A percentile compares a stretch with the other conserved stretches of the same genome.
Evolutionary conservation across 2,797 vertebrate genomes (phyloP).

Genomic region (Danio aesculapii): DNA sequence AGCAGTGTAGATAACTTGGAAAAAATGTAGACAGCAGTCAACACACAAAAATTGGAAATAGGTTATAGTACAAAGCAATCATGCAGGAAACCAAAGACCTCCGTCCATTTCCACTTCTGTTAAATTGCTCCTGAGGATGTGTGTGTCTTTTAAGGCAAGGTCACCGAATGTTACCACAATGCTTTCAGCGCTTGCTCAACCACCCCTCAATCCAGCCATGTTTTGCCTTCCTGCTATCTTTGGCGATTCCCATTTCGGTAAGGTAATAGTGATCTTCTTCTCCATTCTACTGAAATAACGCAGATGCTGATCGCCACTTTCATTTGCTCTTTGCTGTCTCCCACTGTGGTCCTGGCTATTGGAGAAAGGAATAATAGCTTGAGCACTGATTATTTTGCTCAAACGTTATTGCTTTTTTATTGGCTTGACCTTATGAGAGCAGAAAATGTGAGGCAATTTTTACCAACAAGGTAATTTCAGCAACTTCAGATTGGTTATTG

Average conservation of each 20-base stretch:
- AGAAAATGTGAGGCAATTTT: conserved; percentile 47
- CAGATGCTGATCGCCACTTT: conserved; percentile 26
- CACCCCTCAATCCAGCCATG: conserved; percentile 17
- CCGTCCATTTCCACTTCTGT: conserved; percentile 17
- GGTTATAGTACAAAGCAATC: conserved; percentile 18
- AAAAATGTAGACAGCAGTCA: not conserved
- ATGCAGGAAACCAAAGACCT: not conserved
- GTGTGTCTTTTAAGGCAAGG: conserved; percentile 28
- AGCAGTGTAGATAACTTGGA: not conserved
- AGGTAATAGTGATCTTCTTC: conserved; percentile 31
- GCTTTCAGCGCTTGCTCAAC: conserved; percentile 10
- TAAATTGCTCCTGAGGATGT: conserved; percentile 24
- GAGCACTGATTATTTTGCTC: conserved; percentile 36
- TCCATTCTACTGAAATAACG: conserved; percentile 8
- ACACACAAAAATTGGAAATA: not conserved
- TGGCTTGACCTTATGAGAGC: conserved; percentile 18
- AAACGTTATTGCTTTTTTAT: conserved; percentile 50
- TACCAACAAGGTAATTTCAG: conserved; percentile 29
- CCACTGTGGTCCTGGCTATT: not conserved
- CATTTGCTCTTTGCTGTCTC: conserved; percentile 33
- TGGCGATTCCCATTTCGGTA: conserved; percentile 34
- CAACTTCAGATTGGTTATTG: conserved; percentile 30
- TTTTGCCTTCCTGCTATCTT: conserved; percentile 21
- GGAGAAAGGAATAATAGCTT: conserved; percentile 17
- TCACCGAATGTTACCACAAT: conserved; percentile 23